Evolutionary conservation across 2,888 invertebrate genomes (phyloP).

Genomic region (Netelia melanura): DNA sequence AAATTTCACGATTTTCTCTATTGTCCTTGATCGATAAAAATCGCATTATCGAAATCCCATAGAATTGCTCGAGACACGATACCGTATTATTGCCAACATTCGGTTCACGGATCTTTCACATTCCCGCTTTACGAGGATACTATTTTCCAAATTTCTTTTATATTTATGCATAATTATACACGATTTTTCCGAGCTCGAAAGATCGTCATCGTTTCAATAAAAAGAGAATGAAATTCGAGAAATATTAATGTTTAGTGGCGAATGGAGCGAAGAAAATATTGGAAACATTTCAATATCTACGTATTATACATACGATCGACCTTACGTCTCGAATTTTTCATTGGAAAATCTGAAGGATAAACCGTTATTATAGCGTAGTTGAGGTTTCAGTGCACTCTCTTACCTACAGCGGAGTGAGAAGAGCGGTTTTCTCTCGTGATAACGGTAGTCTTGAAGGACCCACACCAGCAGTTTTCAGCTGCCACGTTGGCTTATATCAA

Average conservation of each 20-base stretch:
- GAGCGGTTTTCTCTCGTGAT: conserved; percentile 45
- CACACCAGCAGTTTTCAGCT: conserved; percentile 45
- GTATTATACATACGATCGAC: conserved; percentile 28
- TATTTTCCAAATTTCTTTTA: too few species aligned
- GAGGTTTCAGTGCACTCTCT: conserved; percentile 40
- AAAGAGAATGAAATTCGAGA: neutral
- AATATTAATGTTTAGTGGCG: neutral
- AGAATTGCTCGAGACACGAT: too few species aligned
- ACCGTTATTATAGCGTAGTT: conserved; percentile 36
- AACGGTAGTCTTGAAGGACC: conserved; percentile 46
- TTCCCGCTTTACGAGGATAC: too few species aligned
- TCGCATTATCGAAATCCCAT: too few species aligned
- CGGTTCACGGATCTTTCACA: too few species aligned
- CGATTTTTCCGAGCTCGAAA: too few species aligned
- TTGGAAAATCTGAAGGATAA: conserved; percentile 47
- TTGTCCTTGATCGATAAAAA: too few species aligned
- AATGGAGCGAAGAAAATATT: conserved; percentile 16
- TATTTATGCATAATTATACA: too few species aligned
- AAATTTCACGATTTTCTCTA: too few species aligned
- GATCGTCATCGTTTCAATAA: too few species aligned
- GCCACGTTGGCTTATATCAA: conserved; percentile 64
- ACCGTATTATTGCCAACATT: too few species aligned
- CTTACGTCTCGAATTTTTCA: conserved; percentile 15
- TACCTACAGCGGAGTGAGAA: conserved; percentile 24
- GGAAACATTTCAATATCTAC: neutral